Percentiles rank a stretch among this genome's conserved stretches.
These are phyloP conservation scores for Gobius niger DNA, from an alignment of 2,113 vertebrate genomes.

Conservation along the genomic window DNA sequence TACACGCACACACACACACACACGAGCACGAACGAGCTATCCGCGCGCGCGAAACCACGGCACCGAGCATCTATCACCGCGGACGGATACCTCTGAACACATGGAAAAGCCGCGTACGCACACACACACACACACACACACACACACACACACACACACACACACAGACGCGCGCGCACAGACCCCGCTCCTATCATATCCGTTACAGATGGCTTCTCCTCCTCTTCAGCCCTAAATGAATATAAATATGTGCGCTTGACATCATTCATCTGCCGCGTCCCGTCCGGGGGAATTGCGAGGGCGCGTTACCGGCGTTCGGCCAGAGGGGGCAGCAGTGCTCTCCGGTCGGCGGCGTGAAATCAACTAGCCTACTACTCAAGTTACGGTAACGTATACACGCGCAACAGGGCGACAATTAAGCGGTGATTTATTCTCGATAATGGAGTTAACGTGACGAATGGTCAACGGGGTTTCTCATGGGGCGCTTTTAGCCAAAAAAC, in stretches of 20 bases:
- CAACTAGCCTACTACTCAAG: not conserved
- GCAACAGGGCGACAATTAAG: not conserved
- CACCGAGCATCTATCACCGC: conserved; percentile 70
- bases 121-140: conserved; percentile 45
- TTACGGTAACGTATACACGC: not conserved
- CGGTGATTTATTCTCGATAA: not conserved
- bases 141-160: conserved; percentile 27
- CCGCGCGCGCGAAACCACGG: conserved; percentile 62
- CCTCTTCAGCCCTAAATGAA: conserved; percentile 76
- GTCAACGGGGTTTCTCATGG: not conserved
- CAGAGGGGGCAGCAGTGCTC: conserved; percentile 70
- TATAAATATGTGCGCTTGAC: conserved; percentile 79
- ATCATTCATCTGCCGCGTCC: conserved; percentile 75
- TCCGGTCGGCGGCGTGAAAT: conserved; percentile 28
- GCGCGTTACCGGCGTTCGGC: conserved; percentile 45
- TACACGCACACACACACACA: conserved; percentile 31
- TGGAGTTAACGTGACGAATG: not conserved
- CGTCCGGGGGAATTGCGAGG: conserved; percentile 11
- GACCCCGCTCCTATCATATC: conserved; percentile 69
- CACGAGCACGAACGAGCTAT: conserved; percentile 56
- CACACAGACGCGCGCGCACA: conserved; percentile 37
- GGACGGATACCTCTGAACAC: conserved; percentile 72
- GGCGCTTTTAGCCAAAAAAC: conserved; percentile 1
- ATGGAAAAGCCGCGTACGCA: conserved; percentile 49
- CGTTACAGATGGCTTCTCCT: conserved; percentile 77